Evolutionary conservation across 2,797 vertebrate species (phyloP), one percentile per base, ranked within the genome.

Genomic region (Triplophysa yarkandensis): DNA sequence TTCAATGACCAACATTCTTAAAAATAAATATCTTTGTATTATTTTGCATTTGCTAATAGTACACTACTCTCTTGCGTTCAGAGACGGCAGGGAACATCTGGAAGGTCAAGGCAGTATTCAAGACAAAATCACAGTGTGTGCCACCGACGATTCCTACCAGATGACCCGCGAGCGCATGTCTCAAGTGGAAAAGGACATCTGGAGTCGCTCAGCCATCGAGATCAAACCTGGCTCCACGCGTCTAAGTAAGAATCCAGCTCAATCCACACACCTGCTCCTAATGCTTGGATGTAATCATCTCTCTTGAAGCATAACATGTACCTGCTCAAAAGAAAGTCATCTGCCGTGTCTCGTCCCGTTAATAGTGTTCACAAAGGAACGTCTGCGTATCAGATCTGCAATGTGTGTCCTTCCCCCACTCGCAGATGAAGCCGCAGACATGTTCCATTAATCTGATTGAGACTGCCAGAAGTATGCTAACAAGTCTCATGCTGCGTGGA

Each of bases 91-190:
- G 84, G 91, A 92, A 75, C 84, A 88, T 74, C 91, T 96, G 84
- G 90, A 92, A 86, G 91, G 92, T 81, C 88, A 94, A 83, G 95
- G 95, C 52, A 93, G 91, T 69, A 93, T 95, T 86, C 94, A 89
- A 87, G 93, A 93, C 86, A 93, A 95, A 85, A 95, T 95, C 85
- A 95, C 93, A 0, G 88, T 95, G 76, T 95, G 94, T 80, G 92
- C 93, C 84, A 92, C 92, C 2, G 91, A 93, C 19, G 93, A 95
- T 85, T 91, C 91, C 30, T 92, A 90, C 86, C 93, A 93, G 86
- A 88, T 86, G 52, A 93, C 90, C 30, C 87, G 85, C 52, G 92
- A 93, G 80, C 89, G 86, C 9, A 86, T 90, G 90, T 92, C 92
- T 66, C 91, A 88, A 74, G 92, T 89, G 78, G 93, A 94, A 85